phyloP scores from a whole-genome alignment of 2,888 invertebrate genomes.

The Plutella xylostella region DNA sequence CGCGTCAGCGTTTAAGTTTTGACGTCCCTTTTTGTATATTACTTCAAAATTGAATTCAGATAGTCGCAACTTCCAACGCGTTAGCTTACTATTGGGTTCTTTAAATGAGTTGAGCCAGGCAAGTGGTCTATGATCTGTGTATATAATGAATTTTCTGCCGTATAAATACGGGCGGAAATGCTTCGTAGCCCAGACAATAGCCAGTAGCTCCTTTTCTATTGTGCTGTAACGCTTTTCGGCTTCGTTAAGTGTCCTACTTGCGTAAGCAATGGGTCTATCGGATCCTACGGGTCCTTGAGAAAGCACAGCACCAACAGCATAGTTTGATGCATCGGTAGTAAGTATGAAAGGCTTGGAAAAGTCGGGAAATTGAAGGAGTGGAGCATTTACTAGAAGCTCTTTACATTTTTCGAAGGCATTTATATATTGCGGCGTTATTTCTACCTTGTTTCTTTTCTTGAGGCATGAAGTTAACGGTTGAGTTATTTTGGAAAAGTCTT shows the following conservation, averaged over 20 bases:
- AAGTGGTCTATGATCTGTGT: not conserved
- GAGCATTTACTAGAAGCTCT: slow-evolving; percentile 13
- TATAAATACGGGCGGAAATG: slow-evolving; percentile 21
- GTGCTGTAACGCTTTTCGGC: slow-evolving; percentile 8
- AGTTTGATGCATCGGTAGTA: slow-evolving; percentile 16
- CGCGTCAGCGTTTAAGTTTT: not conserved
- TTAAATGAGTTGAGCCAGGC: not conserved
- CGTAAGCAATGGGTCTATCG: slow-evolving; percentile 11
- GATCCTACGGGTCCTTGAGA: slow-evolving; percentile 15
- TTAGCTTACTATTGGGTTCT: not conserved
- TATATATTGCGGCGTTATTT: not conserved
- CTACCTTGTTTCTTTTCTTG: too few relatives aligned
- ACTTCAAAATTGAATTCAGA: too few relatives aligned
- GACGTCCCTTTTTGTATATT: too few relatives aligned
- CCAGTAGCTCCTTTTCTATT: slow-evolving; percentile 20
- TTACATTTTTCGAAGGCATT: slow-evolving; percentile 13
- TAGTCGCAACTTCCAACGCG: too few relatives aligned
- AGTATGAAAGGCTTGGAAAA: slow-evolving; percentile 17
- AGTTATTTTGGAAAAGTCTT: not conserved
- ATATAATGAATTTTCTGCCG: too few relatives aligned
- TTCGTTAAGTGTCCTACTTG: slow-evolving; percentile 3
- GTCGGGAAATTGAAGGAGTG: slow-evolving; percentile 18
- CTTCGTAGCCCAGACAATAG: slow-evolving; percentile 20
- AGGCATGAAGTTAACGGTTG: not conserved
- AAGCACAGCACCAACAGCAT: slow-evolving; percentile 13